Base-by-base conservation (phyloP, 2,888 invertebrate species). In the Hypselothyrea guttata region DNA sequence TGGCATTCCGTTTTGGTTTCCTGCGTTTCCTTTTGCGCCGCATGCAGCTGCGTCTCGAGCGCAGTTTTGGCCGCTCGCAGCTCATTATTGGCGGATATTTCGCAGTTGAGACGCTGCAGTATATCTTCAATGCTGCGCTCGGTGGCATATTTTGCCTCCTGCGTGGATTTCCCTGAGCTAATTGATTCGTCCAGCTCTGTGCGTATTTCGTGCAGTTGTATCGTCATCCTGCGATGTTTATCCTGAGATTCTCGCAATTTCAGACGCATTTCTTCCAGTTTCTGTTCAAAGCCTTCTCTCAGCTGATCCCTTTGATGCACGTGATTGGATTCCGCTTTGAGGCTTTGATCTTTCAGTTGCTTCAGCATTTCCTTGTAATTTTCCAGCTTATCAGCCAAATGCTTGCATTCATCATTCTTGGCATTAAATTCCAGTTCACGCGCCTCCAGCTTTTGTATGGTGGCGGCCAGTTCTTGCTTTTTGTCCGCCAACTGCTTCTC, bases 401-500 rank as follows among this genome's bases (percentile, higher is more conserved):
- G 89, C 27, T 72, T 69, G 38, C 88, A 90, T 56, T 89, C 89
- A n/a, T 88, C 88, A 9, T 60, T 73, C 65, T 89, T 91, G 4
- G 81, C 86, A 48, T 73, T 67, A 46, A 92, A 89, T 74, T 92
- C 92, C 8, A 90, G 75, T 35, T 91, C 91, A 1, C 91, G 85
- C 7, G 89, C 88, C 22, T 90, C 90, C 4, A 91, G 73, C 64
- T 91, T 90, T 31, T 91, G 90, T 37, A 90, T 86, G 1, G 88
- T 73, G 18, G 81, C 75, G 1, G 71, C 74, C 5, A 90, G 60
- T 61, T 90, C 90, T 13, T 88, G 86, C 59, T 91, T 89, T 44
- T 90, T 90, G 34, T 91, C 89, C 0, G 91, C 86, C 28, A 90
- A 87, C 58, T 90, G 90, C 34, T 91, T 91, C 37, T 92, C 92